Percentiles rank a stretch among this genome's conserved stretches.
Conservation (phyloP, 2,888 invertebrate genomes). For the Allophyes oxyacanthae region DNA sequence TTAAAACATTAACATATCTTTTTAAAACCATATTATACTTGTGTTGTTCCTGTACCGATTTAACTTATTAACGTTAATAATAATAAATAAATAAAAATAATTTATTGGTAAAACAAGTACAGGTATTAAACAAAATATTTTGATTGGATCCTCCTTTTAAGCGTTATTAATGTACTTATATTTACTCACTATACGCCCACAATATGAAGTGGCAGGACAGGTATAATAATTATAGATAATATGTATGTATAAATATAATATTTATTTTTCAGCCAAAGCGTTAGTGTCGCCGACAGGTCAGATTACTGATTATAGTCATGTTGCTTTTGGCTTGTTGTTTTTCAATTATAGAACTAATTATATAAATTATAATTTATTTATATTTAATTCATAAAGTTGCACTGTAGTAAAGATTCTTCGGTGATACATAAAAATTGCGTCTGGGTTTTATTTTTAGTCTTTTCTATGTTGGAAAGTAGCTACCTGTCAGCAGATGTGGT, state of each 20-base stretch:
- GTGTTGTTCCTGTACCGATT: conserved; percentile 16
- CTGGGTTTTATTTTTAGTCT: too few species aligned
- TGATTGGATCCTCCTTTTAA: too few species aligned
- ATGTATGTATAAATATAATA: conserved; percentile 59
- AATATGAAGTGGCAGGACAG: conserved; percentile 12
- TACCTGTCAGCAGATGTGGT: too few species aligned
- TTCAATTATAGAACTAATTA: conserved; percentile 27
- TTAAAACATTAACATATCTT: too few species aligned
- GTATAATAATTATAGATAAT: conserved; percentile 22
- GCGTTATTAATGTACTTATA: conserved; percentile 3
- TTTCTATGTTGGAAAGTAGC: too few species aligned
- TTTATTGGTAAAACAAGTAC: too few species aligned
- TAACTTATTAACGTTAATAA: too few species aligned
- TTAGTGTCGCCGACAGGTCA: conserved; percentile 81
- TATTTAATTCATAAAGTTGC: conserved; percentile 19
- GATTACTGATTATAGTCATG: conserved; percentile 76
- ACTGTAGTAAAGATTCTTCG: conserved; percentile 16
- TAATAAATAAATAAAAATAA: too few species aligned
- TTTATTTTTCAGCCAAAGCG: conserved; percentile 85
- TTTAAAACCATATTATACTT: too few species aligned
- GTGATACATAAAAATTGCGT: too few species aligned
- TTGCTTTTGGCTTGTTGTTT: conserved; percentile 74
- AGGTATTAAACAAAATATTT: too few species aligned
- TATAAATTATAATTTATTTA: not conserved
- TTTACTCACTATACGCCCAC: conserved; percentile 26